Conservation (phyloP, 2,888 invertebrate genomes). For the Polymixis flavicincta region DNA sequence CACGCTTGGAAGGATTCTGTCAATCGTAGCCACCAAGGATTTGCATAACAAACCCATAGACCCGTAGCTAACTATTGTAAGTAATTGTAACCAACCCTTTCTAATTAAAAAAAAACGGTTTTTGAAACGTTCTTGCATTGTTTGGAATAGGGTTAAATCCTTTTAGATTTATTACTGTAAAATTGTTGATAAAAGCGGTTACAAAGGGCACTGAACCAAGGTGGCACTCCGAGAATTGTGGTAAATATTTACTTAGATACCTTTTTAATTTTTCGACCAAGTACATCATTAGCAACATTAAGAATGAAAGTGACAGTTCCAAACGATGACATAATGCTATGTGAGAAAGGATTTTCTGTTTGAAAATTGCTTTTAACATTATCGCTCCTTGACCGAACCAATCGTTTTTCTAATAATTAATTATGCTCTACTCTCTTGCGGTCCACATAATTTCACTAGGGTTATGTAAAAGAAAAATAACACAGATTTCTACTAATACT, state of each 20-base stretch:
- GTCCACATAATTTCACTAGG: neutral
- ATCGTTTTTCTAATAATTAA: neutral
- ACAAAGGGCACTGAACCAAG: too few relatives aligned
- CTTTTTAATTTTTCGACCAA: too few relatives aligned
- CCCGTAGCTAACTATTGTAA: constrained; percentile 14
- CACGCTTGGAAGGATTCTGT: constrained; percentile 45
- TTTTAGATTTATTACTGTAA: neutral
- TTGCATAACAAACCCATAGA: constrained; percentile 51
- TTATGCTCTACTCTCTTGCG: neutral
- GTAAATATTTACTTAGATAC: neutral
- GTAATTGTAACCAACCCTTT: constrained; percentile 27
- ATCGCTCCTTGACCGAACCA: neutral
- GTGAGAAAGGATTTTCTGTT: too few relatives aligned
- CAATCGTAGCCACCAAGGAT: constrained; percentile 24
- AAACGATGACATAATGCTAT: neutral
- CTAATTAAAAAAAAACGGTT: constrained; percentile 17
- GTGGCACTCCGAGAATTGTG: neutral
- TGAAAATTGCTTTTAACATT: neutral
- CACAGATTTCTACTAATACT: neutral
- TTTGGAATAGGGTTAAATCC: neutral
- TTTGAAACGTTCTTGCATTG: neutral
- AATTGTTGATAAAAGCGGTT: neutral
- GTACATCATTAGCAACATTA: too few relatives aligned
- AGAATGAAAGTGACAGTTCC: neutral
- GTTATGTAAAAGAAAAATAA: neutral